Conservation (phyloP, 2,888 invertebrate genomes). For the Philhelius pedissequus region DNA sequence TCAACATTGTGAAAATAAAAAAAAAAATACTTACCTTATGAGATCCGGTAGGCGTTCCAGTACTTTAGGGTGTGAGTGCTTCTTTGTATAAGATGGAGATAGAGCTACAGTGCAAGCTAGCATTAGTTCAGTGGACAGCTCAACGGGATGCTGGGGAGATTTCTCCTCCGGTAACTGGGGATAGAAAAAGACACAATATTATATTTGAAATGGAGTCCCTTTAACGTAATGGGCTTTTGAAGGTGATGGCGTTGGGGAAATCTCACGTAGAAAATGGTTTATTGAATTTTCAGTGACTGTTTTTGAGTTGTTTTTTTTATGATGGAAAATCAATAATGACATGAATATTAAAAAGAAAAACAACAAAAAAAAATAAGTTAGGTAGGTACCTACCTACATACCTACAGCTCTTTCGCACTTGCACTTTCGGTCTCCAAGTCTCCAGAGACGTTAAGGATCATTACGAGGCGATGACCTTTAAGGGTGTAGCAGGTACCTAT, state of each 20-base stretch:
- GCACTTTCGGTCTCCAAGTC: conserved; percentile 62
- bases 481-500: not conserved
- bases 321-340: conserved; percentile 63
- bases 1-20: conserved; percentile 35
- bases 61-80: conserved; percentile 78
- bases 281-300: conserved; percentile 55
- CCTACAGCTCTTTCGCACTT: conserved; percentile 46
- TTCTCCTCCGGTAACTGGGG: conserved; percentile 79
- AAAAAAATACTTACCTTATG: conserved; percentile 77
- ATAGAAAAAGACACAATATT: conserved; percentile 47
- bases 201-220: conserved; percentile 51
- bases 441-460: conserved; percentile 28
- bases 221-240: conserved; percentile 19
- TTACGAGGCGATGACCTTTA: conserved; percentile 58
- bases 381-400: too few species aligned
- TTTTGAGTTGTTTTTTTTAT: conserved; percentile 24
- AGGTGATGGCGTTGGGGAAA: conserved; percentile 48
- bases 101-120: conserved; percentile 79
- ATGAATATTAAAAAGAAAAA: conserved; percentile 43
- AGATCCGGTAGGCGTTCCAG: conserved; percentile 79
- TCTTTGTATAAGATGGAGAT: conserved; percentile 78
- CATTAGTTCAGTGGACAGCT: conserved; percentile 79
- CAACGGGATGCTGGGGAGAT: conserved; percentile 79
- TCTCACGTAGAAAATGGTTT: conserved; percentile 63
- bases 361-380: too few species aligned